Percentiles rank a stretch among this genome's conserved stretches.
phyloP scores from a whole-genome alignment of 2,888 invertebrate species.

The Lysandra coridon region DNA sequence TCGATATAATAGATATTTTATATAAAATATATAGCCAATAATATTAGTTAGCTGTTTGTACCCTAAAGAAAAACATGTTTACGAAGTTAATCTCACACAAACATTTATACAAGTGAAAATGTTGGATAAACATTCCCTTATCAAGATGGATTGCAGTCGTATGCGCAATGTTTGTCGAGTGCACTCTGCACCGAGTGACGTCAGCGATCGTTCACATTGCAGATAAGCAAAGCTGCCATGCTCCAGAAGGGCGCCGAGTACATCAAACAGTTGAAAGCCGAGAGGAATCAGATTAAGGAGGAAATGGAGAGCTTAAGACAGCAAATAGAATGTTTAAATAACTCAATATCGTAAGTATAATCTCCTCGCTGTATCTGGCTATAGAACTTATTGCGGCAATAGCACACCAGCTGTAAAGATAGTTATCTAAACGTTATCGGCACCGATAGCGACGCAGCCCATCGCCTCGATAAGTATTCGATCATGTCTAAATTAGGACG shows the following conservation, averaged over 20 bases:
- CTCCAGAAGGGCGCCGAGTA: constrained; percentile 98
- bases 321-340: constrained; percentile 94
- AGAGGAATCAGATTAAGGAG: constrained; percentile 91
- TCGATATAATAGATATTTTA: too few relatives aligned
- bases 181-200: constrained; percentile 56
- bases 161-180: constrained; percentile 4
- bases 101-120: neutral
- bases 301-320: constrained; percentile 93
- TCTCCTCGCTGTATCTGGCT: neutral
- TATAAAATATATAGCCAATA: neutral
- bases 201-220: constrained; percentile 40
- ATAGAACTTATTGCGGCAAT: neutral
- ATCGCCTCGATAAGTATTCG: neutral
- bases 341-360: constrained; percentile 89
- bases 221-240: constrained; percentile 97
- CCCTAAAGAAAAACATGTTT: neutral
- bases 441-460: neutral
- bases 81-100: neutral
- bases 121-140: constrained; percentile 10
- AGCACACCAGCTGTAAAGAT: constrained; percentile 14
- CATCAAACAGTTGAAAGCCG: constrained; percentile 92
- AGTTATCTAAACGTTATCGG: neutral
- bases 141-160: neutral
- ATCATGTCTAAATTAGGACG: neutral
- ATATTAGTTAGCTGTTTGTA: neutral